Conservation (phyloP, 2,888 invertebrate species). For the Blomia tropicalis region DNA sequence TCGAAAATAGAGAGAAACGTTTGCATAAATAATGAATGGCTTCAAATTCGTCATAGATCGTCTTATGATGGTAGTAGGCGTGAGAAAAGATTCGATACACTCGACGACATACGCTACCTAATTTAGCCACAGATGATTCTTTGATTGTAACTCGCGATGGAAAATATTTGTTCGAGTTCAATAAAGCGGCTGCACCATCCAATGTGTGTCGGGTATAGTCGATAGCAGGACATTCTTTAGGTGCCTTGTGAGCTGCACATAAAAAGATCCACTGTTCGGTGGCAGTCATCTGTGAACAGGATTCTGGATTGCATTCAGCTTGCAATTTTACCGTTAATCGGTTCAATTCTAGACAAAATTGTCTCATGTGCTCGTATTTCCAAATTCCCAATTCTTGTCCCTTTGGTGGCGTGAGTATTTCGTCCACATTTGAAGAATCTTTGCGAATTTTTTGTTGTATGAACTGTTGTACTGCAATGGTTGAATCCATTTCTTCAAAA, state of each 20-base stretch:
- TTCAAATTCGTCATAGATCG: conserved; percentile 95
- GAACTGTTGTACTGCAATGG: conserved; percentile 87
- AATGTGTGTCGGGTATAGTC: conserved; percentile 96
- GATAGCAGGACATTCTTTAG: conserved; percentile 98
- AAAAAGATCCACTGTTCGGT: conserved; percentile 99
- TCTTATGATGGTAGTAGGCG: conserved; percentile 93
- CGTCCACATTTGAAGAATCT: conserved; percentile 80
- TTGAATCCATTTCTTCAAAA: conserved; percentile 99
- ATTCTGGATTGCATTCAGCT: conserved; percentile 86
- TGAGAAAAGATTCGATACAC: conserved; percentile 99
- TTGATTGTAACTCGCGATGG: conserved; percentile 92
- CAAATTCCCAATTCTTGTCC: conserved; percentile 96
- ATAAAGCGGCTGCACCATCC: conserved; percentile 92
- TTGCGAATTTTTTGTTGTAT: conserved; percentile 91
- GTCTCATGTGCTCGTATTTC: conserved; percentile 98
- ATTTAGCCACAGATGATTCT: conserved; percentile 92
- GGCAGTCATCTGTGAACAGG: conserved; percentile 98
- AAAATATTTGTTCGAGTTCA: conserved; percentile 99
- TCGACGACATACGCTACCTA: conserved; percentile 93
- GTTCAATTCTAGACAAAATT: conserved; percentile 98
- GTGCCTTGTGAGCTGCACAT: conserved; percentile 98
- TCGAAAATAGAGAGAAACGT: conserved; percentile 88
- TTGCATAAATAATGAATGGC: conserved; percentile 85
- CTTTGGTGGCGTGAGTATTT: conserved; percentile 87
- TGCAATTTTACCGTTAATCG: conserved; percentile 81